Evolutionary conservation across 2,113 vertebrate genomes (phyloP).

Genomic region (Stomatorhinus ivindoensis): DNA sequence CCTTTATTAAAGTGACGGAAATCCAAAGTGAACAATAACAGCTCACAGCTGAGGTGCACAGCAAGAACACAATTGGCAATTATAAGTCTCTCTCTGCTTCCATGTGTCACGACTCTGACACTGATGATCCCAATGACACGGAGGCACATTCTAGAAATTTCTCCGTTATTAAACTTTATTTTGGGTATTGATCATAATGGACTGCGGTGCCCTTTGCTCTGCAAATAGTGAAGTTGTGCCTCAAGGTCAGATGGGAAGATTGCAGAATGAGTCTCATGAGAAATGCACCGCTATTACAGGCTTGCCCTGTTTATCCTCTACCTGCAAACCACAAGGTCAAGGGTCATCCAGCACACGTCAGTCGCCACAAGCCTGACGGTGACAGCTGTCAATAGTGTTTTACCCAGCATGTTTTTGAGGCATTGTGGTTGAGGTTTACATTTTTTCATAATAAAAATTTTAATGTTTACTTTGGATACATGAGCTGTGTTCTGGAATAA

Average conservation of each 20-base stretch:
- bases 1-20: neutral
- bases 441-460: neutral
- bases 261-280: slow-evolving; percentile 35
- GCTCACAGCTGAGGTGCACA: neutral
- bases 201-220: slow-evolving; percentile 31
- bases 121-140: slow-evolving; percentile 10
- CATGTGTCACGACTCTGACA: neutral
- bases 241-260: slow-evolving; percentile 38
- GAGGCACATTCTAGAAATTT: slow-evolving; percentile 48
- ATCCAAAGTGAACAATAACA: neutral
- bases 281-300: slow-evolving; percentile 28
- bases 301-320: slow-evolving; percentile 31
- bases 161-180: slow-evolving; percentile 53
- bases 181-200: slow-evolving; percentile 40
- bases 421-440: neutral
- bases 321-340: slow-evolving; percentile 37
- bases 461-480: neutral
- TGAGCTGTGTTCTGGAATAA: neutral
- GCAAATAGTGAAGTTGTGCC: slow-evolving; percentile 20
- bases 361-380: neutral
- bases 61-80: neutral
- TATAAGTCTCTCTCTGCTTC: neutral
- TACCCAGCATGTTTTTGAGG: neutral
- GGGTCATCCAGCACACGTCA: slow-evolving; percentile 34
- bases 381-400: neutral